Percentiles rank a stretch among this genome's conserved stretches.
Conservation (phyloP, 2,888 invertebrate species). For the Dynastes hyllus region DNA sequence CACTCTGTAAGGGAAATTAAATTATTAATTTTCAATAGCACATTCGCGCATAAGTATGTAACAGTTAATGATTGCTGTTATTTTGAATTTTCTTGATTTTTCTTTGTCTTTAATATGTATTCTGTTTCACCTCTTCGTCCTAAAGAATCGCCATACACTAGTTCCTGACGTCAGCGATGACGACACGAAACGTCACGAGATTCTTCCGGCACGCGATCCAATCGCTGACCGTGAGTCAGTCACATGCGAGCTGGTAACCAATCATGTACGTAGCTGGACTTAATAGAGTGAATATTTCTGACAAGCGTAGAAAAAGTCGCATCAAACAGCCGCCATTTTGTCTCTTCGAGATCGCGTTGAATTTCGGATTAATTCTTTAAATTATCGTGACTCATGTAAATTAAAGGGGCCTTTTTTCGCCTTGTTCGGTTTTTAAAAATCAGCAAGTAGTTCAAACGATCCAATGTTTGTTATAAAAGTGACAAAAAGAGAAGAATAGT, state of each 20-base stretch:
- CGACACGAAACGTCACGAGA: slow-evolving; percentile 69
- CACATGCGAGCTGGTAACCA: slow-evolving; percentile 73
- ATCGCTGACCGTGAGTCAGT: slow-evolving; percentile 65
- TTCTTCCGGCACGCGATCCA: slow-evolving; percentile 70
- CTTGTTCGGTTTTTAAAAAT: slow-evolving; percentile 67
- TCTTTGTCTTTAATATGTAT: slow-evolving; percentile 45
- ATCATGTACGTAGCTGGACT: slow-evolving; percentile 68
- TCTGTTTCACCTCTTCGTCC: slow-evolving; percentile 46
- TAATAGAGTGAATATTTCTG: slow-evolving; percentile 81
- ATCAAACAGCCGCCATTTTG: slow-evolving; percentile 97
- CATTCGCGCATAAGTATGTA: slow-evolving; percentile 4
- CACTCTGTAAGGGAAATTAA: slow-evolving; percentile 14
- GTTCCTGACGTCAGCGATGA: slow-evolving; percentile 68
- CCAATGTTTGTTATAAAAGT: slow-evolving; percentile 70
- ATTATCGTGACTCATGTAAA: slow-evolving; percentile 74
- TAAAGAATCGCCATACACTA: slow-evolving; percentile 49
- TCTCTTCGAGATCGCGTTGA: slow-evolving; percentile 85
- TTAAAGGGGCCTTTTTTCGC: slow-evolving; percentile 68
- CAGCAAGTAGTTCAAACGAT: slow-evolving; percentile 66
- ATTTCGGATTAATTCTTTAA: slow-evolving; percentile 83
- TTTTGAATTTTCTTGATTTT: slow-evolving; percentile 14
- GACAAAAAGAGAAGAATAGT: slow-evolving; percentile 76
- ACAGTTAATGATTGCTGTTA: slow-evolving; percentile 10
- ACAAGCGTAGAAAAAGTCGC: slow-evolving; percentile 97
- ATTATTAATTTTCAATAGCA: background rate